phyloP scores from a whole-genome alignment of 2,113 vertebrate genomes.

The Takifugu flavidus region DNA sequence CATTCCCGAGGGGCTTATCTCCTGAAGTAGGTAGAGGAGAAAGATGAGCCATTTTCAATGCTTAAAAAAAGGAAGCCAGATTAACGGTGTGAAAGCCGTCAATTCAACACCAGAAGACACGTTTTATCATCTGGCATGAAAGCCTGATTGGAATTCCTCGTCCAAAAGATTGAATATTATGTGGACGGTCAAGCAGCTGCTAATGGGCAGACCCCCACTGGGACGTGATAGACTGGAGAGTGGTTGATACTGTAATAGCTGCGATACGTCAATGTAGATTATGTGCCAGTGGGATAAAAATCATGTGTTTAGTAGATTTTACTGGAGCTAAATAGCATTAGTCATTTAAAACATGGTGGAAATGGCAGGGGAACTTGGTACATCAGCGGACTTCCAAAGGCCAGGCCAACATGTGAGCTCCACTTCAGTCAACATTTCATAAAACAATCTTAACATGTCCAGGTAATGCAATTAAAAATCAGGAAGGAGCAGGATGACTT shows the following conservation, averaged over 20 bases:
- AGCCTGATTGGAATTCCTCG: constrained; percentile 5
- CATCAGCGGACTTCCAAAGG: too few species aligned
- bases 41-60: not conserved
- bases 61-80: not conserved
- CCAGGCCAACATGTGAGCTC: too few species aligned
- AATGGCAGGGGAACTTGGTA: too few species aligned
- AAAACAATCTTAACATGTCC: too few species aligned
- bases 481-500: not conserved
- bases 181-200: constrained; percentile 26
- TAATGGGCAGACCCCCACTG: constrained; percentile 10
- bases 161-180: constrained; percentile 30
- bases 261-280: not conserved
- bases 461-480: not conserved
- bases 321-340: not conserved
- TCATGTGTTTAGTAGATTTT: not conserved
- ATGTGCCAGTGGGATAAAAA: constrained; percentile 12
- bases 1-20: not conserved
- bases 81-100: not conserved
- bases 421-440: too few species aligned
- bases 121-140: not conserved
- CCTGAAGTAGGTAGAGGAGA: not conserved
- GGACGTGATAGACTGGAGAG: constrained; percentile 9
- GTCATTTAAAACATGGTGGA: not conserved
- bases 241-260: constrained; percentile 8
- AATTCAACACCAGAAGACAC: not conserved